Conservation (phyloP, 2,797 vertebrate species). For the Clamator glandarius region DNA sequence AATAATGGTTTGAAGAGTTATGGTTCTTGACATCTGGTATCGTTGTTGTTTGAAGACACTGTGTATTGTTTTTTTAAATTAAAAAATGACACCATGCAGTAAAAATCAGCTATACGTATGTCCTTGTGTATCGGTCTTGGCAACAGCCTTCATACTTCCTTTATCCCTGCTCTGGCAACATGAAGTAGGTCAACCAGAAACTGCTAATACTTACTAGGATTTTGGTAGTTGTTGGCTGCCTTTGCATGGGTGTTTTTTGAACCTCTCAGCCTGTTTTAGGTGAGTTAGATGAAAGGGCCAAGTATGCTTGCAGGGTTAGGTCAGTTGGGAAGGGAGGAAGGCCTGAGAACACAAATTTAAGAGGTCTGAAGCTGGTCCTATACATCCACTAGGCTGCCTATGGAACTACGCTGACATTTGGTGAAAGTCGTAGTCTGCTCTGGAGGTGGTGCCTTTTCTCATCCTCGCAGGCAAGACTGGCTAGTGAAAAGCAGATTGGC, state of each 20-base stretch:
- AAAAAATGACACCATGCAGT: not conserved
- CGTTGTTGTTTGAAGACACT: not conserved
- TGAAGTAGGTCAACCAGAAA: not conserved
- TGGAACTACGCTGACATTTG: not conserved
- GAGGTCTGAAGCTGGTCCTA: not conserved
- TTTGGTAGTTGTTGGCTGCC: not conserved
- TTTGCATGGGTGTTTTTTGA: not conserved
- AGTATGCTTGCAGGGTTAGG: rapidly evolving
- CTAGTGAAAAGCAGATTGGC: not conserved
- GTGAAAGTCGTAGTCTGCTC: not conserved
- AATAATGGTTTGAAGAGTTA: not conserved
- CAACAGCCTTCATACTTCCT: too few relatives aligned
- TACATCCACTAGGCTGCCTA: not conserved
- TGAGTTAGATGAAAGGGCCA: not conserved
- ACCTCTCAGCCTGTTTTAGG: not conserved
- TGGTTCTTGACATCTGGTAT: not conserved
- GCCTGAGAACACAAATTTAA: rapidly evolving
- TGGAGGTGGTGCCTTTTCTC: not conserved
- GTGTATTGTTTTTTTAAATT: not conserved
- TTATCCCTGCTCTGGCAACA: not conserved
- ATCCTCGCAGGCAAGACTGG: not conserved
- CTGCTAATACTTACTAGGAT: not conserved
- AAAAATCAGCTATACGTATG: rapidly evolving
- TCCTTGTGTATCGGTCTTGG: not conserved
- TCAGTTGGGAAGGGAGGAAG: not conserved